Conservation (phyloP, 1,140 invertebrate species). For the Aphidius gifuensis region DNA sequence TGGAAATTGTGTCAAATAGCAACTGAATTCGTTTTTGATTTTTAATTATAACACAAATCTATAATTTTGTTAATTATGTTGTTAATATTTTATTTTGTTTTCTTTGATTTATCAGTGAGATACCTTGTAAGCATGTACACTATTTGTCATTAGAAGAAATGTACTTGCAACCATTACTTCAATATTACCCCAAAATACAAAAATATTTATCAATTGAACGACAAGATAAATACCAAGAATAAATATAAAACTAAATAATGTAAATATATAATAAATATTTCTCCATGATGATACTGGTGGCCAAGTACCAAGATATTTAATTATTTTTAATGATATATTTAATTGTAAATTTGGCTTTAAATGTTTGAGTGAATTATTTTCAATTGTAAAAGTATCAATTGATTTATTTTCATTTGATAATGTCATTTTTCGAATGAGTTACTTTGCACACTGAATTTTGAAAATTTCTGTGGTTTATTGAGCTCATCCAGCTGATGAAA, state of each 20-base stretch:
- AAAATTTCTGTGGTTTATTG: too few relatives aligned
- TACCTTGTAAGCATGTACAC: conserved; percentile 36
- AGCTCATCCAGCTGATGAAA: too few relatives aligned
- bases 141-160: conserved; percentile 37
- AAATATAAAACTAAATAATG: conserved; percentile 26
- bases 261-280: conserved; percentile 30
- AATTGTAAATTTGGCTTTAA: conserved; percentile 35
- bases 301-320: conserved; percentile 38
- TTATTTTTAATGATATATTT: conserved; percentile 28
- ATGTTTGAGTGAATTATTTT: conserved; percentile 17
- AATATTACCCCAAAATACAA: conserved; percentile 29
- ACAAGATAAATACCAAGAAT: conserved; percentile 29
- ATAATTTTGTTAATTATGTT: conserved; percentile 1
- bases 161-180: conserved; percentile 27
- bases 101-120: not conserved
- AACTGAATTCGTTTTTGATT: conserved; percentile 28
- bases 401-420: too few relatives aligned
- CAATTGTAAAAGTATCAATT: not conserved
- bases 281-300: conserved; percentile 17
- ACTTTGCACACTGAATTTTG: too few relatives aligned
- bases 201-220: conserved; percentile 30
- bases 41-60: conserved; percentile 30
- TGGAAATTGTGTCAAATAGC: conserved; percentile 28
- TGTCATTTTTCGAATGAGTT: too few relatives aligned
- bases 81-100: not conserved